Conservation (phyloP, 2,888 invertebrate genomes). For the Tyria jacobaeae region DNA sequence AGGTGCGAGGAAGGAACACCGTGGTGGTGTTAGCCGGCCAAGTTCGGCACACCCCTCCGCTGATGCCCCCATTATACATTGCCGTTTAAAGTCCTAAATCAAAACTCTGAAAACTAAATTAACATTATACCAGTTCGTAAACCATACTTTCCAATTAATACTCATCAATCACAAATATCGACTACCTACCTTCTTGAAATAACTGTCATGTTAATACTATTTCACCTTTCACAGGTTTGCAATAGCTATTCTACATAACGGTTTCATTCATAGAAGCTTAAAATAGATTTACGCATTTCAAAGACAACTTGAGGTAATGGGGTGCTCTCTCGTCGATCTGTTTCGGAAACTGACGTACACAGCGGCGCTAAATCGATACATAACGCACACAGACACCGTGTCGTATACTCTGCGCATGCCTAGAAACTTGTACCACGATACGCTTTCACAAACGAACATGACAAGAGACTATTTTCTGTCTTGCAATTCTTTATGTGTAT, state of each 20-base stretch:
- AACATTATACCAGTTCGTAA: not conserved
- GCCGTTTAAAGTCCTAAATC: not conserved
- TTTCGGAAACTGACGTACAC: constrained; percentile 80
- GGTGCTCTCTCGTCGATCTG: constrained; percentile 65
- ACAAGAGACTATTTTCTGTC: constrained; percentile 36
- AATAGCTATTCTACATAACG: constrained; percentile 34
- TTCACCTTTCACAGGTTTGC: not conserved
- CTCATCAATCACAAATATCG: not conserved
- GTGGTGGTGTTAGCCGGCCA: no score
- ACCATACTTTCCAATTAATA: not conserved
- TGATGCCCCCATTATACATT: no score
- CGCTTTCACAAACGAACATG: constrained; percentile 56
- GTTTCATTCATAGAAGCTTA: constrained; percentile 69
- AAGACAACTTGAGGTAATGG: constrained; percentile 52
- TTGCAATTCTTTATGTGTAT: constrained; percentile 27
- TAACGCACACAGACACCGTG: constrained; percentile 74
- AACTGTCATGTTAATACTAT: not conserved
- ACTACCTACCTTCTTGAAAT: not conserved
- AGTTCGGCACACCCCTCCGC: no score
- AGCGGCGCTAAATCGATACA: constrained; percentile 77
- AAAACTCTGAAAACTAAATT: not conserved
- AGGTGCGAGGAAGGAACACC: no score
- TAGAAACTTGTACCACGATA: constrained; percentile 69
- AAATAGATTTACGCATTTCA: constrained; percentile 72
- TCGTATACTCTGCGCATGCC: constrained; percentile 70